Evolutionary conservation across 1,140 invertebrate species (phyloP), one percentile per base, ranked within the genome.

Genomic region (Melanaphis sacchari): DNA sequence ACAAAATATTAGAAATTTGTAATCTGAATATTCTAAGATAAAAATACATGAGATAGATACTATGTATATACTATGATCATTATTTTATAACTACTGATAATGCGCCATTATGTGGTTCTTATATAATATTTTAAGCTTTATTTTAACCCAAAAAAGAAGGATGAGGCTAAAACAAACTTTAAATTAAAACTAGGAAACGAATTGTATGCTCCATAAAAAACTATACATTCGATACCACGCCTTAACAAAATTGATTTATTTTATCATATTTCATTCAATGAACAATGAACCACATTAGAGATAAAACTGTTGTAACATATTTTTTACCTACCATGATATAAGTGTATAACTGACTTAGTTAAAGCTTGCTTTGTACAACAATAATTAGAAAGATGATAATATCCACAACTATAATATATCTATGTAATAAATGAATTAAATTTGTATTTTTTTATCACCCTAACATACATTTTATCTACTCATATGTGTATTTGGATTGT

Each of bases 211-310:
- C n/a, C n/a, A 15, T 5, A 76, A 2, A 76, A 76, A 76, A 76
- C 59, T n/a, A 36, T 76, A 76, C 11, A 18, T 24, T 76, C 5
- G 59, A 18, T 76, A 76, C 59, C 59, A 76, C 59, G 59, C 59
- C 59, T 76, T 76, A 76, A 76, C 18, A 76, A 76, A 76, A 76
- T 76, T 76, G 59, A 76, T 76, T 76, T 76, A 76, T 76, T 76
- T 76, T 76, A 36, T 76, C 18, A n/a, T n/a, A 66, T 18, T 76
- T n/a, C 26, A 76, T 76, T n/a, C 59, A 36, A 76, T n/a, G 15
- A 76, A 76, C 5, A n/a, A 24, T 59, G n/a, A 76, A n/a, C 15
- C 5, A n/a, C 4, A 76, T n/a, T n/a, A 76, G 5, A n/a, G 31
- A n/a, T 15, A 76, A 76, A 66, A 76, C 31, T 18, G 31, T 76